Evolutionary conservation across 2,113 vertebrate genomes (phyloP), one percentile per base, ranked within the genome.

Genomic region (Coreoperca whiteheadi): DNA sequence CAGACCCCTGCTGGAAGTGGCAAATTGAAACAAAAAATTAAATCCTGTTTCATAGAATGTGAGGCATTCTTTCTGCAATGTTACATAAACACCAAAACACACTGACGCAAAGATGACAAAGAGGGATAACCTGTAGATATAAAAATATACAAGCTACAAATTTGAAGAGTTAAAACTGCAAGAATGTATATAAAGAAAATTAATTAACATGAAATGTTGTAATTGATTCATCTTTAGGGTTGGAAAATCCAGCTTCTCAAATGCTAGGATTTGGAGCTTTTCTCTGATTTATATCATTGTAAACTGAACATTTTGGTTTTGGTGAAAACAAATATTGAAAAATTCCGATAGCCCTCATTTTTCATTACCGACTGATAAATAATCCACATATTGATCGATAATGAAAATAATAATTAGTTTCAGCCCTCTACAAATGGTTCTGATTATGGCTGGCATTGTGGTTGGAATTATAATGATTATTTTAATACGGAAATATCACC

Each of bases 1-100:
- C 15, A 28, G 67, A 77, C 54, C 82, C 86, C 86, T 61, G 81
- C 81, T 82, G 79, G 43, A 77, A 20, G 43, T 69, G 71, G 76
- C 46, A 37, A 70, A 88, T 59, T 75, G 72, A 77, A 72, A 88
- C 32, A 82, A 73, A 79, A 83, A 77, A 46, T 63, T 4, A 60
- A 53, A 84, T 72, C 32, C 37, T 63, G 39, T 85, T 79, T 74
- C 51, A 50, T 34, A 60, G 34, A 66, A 78, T 48, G 60, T 61
- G 60, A 25, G 66, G 74, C 63, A 59, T 71, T 79, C 34, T 69
- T 73, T 39, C 68, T 41, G 39, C 70, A 81, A 74, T 54, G 82
- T 80, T 64, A 67, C 59, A 70, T 20, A 79, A 86, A 70, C 16
- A 66, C 3, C 4, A 54, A 68, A 85, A 78, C 30, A 48, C 32